These are phyloP conservation scores for Pharmacophagus antenor DNA, from an alignment of 2,888 invertebrate species.

Conservation along the genomic window DNA sequence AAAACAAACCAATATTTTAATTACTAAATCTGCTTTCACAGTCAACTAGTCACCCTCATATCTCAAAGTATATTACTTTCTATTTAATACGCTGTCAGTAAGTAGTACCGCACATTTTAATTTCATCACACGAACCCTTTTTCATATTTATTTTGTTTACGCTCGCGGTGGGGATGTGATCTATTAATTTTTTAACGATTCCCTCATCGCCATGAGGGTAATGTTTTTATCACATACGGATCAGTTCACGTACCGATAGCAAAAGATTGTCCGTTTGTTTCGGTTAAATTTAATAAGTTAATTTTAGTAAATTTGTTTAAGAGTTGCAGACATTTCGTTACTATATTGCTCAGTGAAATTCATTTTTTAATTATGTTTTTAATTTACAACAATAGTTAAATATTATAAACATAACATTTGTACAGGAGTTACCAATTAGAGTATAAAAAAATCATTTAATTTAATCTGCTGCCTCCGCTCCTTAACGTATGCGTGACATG, in stretches of 20 bases:
- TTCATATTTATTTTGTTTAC: conserved; percentile 45
- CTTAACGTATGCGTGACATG: too few relatives aligned
- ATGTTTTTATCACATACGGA: conserved; percentile 26
- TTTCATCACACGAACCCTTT: conserved; percentile 44
- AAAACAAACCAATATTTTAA: background rate
- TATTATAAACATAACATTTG: too few relatives aligned
- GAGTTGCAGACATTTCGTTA: too few relatives aligned
- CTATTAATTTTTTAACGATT: conserved; percentile 44
- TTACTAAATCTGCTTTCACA: background rate
- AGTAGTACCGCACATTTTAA: conserved; percentile 37
- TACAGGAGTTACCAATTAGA: too few relatives aligned
- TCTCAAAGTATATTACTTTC: conserved; percentile 22
- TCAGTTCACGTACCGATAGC: conserved; percentile 4
- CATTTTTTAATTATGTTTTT: too few relatives aligned
- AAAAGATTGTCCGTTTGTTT: background rate
- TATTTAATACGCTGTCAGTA: conserved; percentile 11
- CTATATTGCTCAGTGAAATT: too few relatives aligned
- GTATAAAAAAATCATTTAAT: too few relatives aligned
- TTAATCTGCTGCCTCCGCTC: too few relatives aligned
- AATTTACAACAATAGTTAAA: too few relatives aligned
- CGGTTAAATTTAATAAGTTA: too few relatives aligned
- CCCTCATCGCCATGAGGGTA: conserved; percentile 34
- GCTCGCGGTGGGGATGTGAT: conserved; percentile 38
- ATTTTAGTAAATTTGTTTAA: too few relatives aligned
- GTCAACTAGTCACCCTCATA: conserved; percentile 13